phyloP scores from a whole-genome alignment of 2,113 vertebrate species.

The Gulo gulo region DNA sequence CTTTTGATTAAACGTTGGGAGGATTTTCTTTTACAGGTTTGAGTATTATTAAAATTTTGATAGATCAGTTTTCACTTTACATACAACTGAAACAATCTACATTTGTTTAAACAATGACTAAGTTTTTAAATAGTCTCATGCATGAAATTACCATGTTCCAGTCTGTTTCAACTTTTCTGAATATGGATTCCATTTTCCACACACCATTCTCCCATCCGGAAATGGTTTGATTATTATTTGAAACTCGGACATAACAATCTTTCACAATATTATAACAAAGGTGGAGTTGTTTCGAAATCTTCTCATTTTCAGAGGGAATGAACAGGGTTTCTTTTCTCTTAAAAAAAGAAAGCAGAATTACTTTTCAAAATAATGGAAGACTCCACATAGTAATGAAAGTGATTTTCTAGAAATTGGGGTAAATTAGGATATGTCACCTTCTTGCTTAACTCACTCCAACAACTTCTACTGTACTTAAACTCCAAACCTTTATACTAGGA shows the following conservation, averaged over 20 bases:
- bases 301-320: slow-evolving; percentile 90
- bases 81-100: neutral
- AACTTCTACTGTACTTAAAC: neutral
- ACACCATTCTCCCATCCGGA: slow-evolving; percentile 90
- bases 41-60: neutral
- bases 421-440: neutral
- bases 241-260: slow-evolving; percentile 90
- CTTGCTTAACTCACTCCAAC: neutral
- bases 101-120: slow-evolving; percentile 31
- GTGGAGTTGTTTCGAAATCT: slow-evolving; percentile 86
- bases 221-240: slow-evolving; percentile 85
- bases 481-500: neutral
- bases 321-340: slow-evolving; percentile 87
- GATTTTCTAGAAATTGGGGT: neutral
- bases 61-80: slow-evolving; percentile 1
- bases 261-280: slow-evolving; percentile 88
- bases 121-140: slow-evolving; percentile 21
- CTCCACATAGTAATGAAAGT: neutral
- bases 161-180: slow-evolving; percentile 93
- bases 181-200: slow-evolving; percentile 90
- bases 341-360: slow-evolving; percentile 72
- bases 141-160: slow-evolving; percentile 92
- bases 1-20: neutral
- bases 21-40: slow-evolving; percentile 25
- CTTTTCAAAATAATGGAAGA: neutral